Percentiles rank a stretch among this genome's conserved stretches.
Conservation (phyloP, 2,113 vertebrate species). For the Dermatemys mawii region DNA sequence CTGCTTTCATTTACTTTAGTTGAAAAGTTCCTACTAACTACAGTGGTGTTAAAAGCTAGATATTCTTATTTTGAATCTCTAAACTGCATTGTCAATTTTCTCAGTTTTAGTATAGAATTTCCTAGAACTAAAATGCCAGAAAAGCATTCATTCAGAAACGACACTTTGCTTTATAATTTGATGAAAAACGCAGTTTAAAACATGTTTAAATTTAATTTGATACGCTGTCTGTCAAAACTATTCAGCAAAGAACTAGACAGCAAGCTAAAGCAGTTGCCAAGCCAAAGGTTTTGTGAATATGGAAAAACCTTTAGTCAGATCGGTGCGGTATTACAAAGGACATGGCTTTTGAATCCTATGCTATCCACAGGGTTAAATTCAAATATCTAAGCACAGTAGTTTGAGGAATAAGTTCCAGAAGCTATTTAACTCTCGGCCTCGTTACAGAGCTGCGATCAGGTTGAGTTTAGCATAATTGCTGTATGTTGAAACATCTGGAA, state of each 20-base stretch:
- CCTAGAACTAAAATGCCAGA: conserved; percentile 40
- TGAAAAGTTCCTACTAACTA: background rate
- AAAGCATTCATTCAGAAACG: background rate
- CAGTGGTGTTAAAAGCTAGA: background rate
- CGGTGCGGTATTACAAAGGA: background rate
- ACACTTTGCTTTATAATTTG: background rate
- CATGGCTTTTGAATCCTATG: background rate
- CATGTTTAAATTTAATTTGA: background rate
- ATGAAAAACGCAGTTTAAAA: background rate
- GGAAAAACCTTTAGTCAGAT: background rate
- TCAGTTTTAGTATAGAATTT: conserved; percentile 8
- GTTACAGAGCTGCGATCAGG: background rate
- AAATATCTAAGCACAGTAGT: conserved; percentile 51
- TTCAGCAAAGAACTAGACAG: conserved; percentile 5
- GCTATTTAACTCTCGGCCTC: conserved; percentile 44
- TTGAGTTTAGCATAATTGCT: conserved; percentile 34
- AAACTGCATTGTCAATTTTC: background rate
- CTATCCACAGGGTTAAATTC: conserved; percentile 50
- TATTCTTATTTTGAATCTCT: conserved; percentile 2
- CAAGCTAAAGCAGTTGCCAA: conserved; percentile 30
- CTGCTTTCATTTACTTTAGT: background rate
- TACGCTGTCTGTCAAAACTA: conserved; percentile 34
- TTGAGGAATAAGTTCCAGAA: conserved; percentile 67
- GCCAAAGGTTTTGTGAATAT: background rate
- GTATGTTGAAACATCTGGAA: conserved; percentile 71